A percentile compares a stretch with the other conserved stretches of the same genome.
phyloP scores from a whole-genome alignment of 2,888 invertebrate genomes.

The Rhamphomyia laevipes region DNA sequence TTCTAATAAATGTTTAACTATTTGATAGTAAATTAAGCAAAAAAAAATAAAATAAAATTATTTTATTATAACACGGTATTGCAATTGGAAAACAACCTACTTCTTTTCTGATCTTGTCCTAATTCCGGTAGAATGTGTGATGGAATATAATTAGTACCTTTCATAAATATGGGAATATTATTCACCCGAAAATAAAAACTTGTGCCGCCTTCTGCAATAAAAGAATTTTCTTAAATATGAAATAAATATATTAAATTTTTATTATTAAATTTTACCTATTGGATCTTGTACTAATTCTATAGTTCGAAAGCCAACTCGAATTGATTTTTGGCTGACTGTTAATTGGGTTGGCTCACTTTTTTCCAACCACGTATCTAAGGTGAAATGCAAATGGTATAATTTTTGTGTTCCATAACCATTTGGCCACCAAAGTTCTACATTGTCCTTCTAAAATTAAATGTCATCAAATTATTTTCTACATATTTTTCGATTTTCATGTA shows the following conservation, averaged over 20 bases:
- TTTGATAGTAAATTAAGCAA: not conserved
- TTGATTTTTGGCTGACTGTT: constrained; percentile 38
- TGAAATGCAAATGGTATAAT: constrained; percentile 56
- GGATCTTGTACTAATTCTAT: constrained; percentile 68
- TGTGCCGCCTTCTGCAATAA: constrained; percentile 44
- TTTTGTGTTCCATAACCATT: constrained; percentile 77
- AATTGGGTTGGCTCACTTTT: constrained; percentile 19
- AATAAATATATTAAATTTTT: not conserved
- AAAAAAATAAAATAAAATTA: not conserved
- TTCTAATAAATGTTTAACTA: constrained; percentile 49
- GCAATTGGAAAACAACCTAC: constrained; percentile 25
- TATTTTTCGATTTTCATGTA: too few relatives aligned
- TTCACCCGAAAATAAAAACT: constrained; percentile 85
- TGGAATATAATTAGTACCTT: constrained; percentile 92
- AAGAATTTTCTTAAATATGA: not conserved
- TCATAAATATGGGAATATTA: constrained; percentile 77
- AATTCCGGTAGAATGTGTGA: constrained; percentile 71
- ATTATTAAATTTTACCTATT: constrained; percentile 21
- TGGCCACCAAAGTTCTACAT: constrained; percentile 81
- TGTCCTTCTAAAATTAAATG: constrained; percentile 26
- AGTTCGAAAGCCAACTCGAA: constrained; percentile 74
- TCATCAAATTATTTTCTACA: not conserved
- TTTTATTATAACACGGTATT: not conserved
- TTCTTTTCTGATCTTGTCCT: constrained; percentile 42
- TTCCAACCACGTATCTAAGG: constrained; percentile 33